Base-by-base conservation (phyloP, 2,113 vertebrate species). In the Xiphophorus maculatus region DNA sequence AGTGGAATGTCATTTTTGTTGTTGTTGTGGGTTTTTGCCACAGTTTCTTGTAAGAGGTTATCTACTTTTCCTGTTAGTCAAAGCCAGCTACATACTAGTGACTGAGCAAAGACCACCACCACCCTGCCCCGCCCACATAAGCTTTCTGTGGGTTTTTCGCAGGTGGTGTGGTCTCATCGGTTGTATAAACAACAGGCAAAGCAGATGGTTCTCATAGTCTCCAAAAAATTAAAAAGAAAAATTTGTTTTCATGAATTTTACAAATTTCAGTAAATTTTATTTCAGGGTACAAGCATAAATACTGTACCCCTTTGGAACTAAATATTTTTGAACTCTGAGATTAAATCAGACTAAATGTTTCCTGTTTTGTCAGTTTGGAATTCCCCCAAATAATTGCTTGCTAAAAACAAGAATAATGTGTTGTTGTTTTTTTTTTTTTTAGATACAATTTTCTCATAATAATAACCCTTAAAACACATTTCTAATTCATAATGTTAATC, bases 41-140 rank as follows among this genome's bases (percentile, higher is more conserved):
- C 33, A 8, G 66, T 87, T 84, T 89, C 79, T 61, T 40, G 2
- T 73, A 62, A 61, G 10, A 40, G 75, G 75, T 68, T 78, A 79
- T 81, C 19, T 27, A 51, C 37, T 54, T 79, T 91, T 89, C 83
- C 79, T 83, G 82, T 79, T 69, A 40, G 3, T 42, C 9, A 61
- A 28, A 63, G 1, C 10, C 25, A 66, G n/a, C 19, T 13, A 37
- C 6, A 5, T 9, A 67, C 15, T 68, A 8, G 28, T 66, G 0
- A 80, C 40, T 32, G 48, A 42, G 19, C 8, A 37, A 0, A 83
- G 73, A 73, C 74, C 77, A 88, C 84, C 73, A 19, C 51, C 51
- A 5, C 25, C 25, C 22, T 9, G 22, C 51, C 51, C 51, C 51
- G 7, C 35, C 65, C 35, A 40, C 65, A 13, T 5, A 7, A 51